Base-by-base conservation (phyloP, 2,797 vertebrate species). In the Ctenosaura bakeri region DNA sequence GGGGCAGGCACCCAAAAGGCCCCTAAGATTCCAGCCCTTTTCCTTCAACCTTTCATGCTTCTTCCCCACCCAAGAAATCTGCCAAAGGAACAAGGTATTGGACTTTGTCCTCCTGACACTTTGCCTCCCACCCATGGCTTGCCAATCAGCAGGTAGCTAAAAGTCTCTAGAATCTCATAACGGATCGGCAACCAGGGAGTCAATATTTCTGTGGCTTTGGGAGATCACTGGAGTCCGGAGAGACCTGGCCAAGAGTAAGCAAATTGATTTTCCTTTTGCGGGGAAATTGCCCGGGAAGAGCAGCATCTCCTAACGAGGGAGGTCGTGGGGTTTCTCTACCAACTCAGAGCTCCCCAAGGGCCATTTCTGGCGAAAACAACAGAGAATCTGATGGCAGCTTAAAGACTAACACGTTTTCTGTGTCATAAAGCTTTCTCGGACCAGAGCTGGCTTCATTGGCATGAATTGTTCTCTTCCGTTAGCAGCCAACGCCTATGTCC, bases 181-280 rank as follows among this genome's bases (percentile, higher is more conserved):
- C 73, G 3, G 91, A 83, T 78, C 52, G 10, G 62, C 88, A 87
- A 71, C 73, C 74, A 24, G 32, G 8, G 69, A 78, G 74, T 89
- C 88, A 52, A 89, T 89, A 89, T 83, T 87, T 59, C 83, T n/a
- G 76, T 82, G 62, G 16, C 74, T 88, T 80, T 13, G 14, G 52
- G 86, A 84, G 85, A 89, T 90, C 85, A 13, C 88, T 87, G 80
- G n/a, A 71, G 50, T 71, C 88, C 85, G 18, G 85, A 71, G 85
- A 87, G 85, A 84, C 79, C 54, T 32, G 62, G 64, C 80, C 29
- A 10, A 64, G 90, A 91, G 88, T 77, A 87, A 91, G 88, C 78
- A 82, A 22, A 91, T 89, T 89, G 88, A 91, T 91, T 91, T 91
- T 86, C 62, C 88, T 89, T 89, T 89, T 26, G 0, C 59, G 38